Base-by-base conservation (phyloP, 2,888 invertebrate genomes). In the Germaria angustata region DNA sequence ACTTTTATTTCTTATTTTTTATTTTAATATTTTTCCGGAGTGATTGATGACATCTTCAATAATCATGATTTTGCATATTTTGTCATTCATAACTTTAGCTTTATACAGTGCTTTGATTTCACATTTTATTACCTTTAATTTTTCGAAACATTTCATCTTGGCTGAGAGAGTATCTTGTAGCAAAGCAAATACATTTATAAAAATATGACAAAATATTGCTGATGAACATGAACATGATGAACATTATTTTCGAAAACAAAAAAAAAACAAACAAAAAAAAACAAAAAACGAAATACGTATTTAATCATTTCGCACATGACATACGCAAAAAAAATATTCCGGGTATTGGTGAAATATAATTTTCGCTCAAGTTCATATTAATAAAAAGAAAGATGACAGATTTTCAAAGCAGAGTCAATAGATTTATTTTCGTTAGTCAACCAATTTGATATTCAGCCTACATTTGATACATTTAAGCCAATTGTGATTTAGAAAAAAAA, bases 1-100 rank as follows among this genome's bases (percentile, higher is more conserved):
- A 3, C 57, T 20, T 57, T 59, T 15, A 41, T 9, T 41, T 41
- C 3, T 17, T 9, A 6, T 68, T 69, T 77, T 44, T 8, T 15
- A 41, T 46, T 55, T 24, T 51, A 51, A 63, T 75, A 46, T 55
- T 78, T 65, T 65, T 46, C 49, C 41, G 34, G 22, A 66, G 51
- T 80, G 79, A 80, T 80, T 80, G 79, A 80, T 80, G 79, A 80
- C 66, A 73, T 80, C 59, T 73, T 80, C 79, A 73, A 73, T 80
- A 68, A 73, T 80, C 79, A 80, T 73, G 79, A 80, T 80, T 80
- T 80, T 80, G 79, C 79, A 80, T 73, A 73, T 80, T 73, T 80
- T 80, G 59, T 73, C 79, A 73, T 73, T 80, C 79, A 80, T 80
- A 66, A 59, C 72, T 66, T 72, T 44, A 59, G 72, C 65, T 57